Evolutionary conservation across 2,888 invertebrate genomes (phyloP), one percentile per base, ranked within the genome.

Genomic region (Hipparchia sbordonii): DNA sequence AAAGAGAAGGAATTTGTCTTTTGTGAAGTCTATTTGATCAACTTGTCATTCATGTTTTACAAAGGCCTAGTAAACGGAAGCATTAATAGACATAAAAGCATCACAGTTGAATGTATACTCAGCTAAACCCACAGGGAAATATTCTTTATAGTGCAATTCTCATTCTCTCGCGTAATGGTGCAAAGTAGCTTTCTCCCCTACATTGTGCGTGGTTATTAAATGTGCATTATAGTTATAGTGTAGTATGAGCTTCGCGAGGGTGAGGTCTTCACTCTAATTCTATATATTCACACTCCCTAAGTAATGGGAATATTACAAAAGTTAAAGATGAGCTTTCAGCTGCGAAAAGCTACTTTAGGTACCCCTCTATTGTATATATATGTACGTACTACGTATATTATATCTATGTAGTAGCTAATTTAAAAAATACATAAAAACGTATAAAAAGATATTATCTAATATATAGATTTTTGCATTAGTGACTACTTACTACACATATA

Each of bases 161-260:
- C 56, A 56, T 67, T 56, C 23, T 57, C 67, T 68, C 48, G 67
- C 57, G 48, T 68, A 68, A 68, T 68, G 67, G 67, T 48, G 59
- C 67, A 68, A 68, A 68, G 59, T 68, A 51, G 67, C 67, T 68
- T 68, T 68, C 67, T 68, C 67, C 67, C 67, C 67, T 48, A 51
- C 67, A 45, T 46, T 59, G 57, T 68, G 67, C 67, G 67, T 33
- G 63, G 63, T 23, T 65, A 68, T 68, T 68, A 68, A 68, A 68
- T 46, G 67, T 59, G 51, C 67, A 68, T 68, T 68, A 68, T 59
- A 68, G 67, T 59, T 59, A 65, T 65, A 59, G 67, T 68, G 67
- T 48, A 51, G 59, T 2, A 45, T 57, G 61, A 67, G 67, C 59
- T 48, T 48, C 7, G 10, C 67, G 48, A 57, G 57, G 48, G 57